Evolutionary conservation across 2,797 vertebrate genomes (phyloP), one percentile per base, ranked within the genome.

Genomic region (Odontamblyopus lacepedii): DNA sequence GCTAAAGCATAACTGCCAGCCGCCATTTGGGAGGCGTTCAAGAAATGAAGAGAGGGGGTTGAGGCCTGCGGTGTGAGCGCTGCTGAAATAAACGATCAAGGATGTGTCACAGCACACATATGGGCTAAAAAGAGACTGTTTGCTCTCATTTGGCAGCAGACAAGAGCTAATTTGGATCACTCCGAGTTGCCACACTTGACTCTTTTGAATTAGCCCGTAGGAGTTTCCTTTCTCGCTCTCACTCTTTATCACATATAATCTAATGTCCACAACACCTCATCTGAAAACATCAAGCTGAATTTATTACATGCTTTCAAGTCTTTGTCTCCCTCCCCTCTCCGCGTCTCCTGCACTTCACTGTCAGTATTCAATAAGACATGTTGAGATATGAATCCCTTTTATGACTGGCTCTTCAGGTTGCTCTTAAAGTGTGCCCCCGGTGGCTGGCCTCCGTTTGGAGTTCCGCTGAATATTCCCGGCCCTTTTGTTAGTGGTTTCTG

Each of bases 311-410:
- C 86, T 90, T 87, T 91, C 87, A 91, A 88, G 86, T 87, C 90
- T 92, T 89, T 85, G 80, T 88, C 84, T 86, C 71, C 78, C 71
- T 75, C 81, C 78, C 51, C 71, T 51, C 77, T 83, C 73, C 51
- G 89, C 93, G 94, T 91, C 77, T 92, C 93, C 92, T 86, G 93
- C 92, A 94, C 92, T 95, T 94, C 93, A 93, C 94, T 94, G 95
- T 96, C 94, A 88, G 96, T 95, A 96, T 97, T 96, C 95, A 96
- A 95, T 92, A 92, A 95, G 95, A 95, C 92, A 77, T 95, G 94
- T 95, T 95, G 95, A 96, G 94, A 96, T 97, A 96, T 96, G 94
- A 96, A 96, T 95, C 95, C 93, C 93, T 95, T 96, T 97, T 96
- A 96, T 95, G 93, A 94, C 94, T 89, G 55, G 68, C 94, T 94